Conservation (phyloP, 1,140 invertebrate species). For the Eriosoma lanigerum region DNA sequence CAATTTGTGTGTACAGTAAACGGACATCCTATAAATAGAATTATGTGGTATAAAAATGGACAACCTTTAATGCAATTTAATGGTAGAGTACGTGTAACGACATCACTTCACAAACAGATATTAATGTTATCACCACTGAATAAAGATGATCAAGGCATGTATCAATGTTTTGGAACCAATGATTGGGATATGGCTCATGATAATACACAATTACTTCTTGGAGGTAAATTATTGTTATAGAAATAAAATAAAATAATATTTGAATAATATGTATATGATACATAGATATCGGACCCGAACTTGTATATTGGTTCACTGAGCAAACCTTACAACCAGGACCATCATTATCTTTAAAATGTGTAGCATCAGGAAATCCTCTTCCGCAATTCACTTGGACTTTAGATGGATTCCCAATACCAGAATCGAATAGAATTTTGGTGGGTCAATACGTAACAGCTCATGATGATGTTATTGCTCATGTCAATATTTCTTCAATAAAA, state of each 20-base stretch:
- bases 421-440: conserved; percentile 76
- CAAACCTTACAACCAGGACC: conserved; percentile 86
- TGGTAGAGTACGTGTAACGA: conserved; percentile 54
- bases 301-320: conserved; percentile 86
- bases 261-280: conserved; percentile 50
- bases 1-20: conserved; percentile 82
- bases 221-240: conserved; percentile 66
- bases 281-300: conserved; percentile 78
- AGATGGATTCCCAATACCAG: conserved; percentile 80
- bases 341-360: conserved; percentile 85
- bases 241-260: not conserved
- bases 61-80: conserved; percentile 53
- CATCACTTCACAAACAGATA: conserved; percentile 55
- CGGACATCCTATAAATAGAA: conserved; percentile 76
- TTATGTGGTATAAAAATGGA: conserved; percentile 68
- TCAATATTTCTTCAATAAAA: conserved; percentile 85
- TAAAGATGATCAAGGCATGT: conserved; percentile 81
- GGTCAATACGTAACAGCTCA: conserved; percentile 81
- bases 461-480: conserved; percentile 84
- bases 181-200: conserved; percentile 83
- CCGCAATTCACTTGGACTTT: conserved; percentile 86
- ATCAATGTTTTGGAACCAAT: conserved; percentile 85
- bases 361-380: conserved; percentile 85
- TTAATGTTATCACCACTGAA: conserved; percentile 71
- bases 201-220: conserved; percentile 77